A percentile compares a stretch with the other conserved stretches of the same genome.
These are phyloP conservation scores for Crotalus helleri DNA, from an alignment of 2,113 vertebrate species.

Conservation along the genomic window DNA sequence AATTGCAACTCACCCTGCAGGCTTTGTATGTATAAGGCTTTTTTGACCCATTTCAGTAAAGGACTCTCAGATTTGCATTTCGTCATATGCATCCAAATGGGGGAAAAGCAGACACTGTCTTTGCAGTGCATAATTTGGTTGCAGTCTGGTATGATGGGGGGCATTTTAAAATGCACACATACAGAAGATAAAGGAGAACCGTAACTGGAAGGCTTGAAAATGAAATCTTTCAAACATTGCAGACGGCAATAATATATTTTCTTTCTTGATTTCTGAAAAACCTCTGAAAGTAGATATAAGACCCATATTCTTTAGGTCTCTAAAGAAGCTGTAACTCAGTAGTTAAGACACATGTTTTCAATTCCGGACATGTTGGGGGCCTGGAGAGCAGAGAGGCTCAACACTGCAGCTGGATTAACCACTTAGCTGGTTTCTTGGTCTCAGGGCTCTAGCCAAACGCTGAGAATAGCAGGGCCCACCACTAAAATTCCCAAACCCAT, in stretches of 20 bases:
- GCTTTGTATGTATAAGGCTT: background rate
- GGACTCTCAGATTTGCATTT: background rate
- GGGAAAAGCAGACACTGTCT: background rate
- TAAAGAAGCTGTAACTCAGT: conserved; percentile 7
- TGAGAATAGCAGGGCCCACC: background rate
- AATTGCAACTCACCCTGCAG: background rate
- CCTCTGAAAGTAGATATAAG: background rate
- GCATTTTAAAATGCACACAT: background rate
- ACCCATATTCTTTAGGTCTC: background rate
- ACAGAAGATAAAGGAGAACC: background rate
- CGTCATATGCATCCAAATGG: background rate
- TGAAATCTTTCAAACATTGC: background rate
- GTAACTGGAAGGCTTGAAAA: background rate
- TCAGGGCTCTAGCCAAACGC: background rate
- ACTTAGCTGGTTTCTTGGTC: background rate
- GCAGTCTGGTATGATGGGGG: background rate
- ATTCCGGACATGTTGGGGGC: background rate
- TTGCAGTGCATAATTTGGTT: background rate
- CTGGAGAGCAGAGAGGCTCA: background rate
- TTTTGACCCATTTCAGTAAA: background rate
- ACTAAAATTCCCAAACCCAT: background rate
- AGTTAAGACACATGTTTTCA: conserved; percentile 18
- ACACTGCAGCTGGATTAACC: background rate
- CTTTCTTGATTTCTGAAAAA: background rate
- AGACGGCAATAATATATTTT: background rate